These are phyloP conservation scores for Chloroclysta siterata DNA, from an alignment of 2,888 invertebrate species.

Conservation along the genomic window DNA sequence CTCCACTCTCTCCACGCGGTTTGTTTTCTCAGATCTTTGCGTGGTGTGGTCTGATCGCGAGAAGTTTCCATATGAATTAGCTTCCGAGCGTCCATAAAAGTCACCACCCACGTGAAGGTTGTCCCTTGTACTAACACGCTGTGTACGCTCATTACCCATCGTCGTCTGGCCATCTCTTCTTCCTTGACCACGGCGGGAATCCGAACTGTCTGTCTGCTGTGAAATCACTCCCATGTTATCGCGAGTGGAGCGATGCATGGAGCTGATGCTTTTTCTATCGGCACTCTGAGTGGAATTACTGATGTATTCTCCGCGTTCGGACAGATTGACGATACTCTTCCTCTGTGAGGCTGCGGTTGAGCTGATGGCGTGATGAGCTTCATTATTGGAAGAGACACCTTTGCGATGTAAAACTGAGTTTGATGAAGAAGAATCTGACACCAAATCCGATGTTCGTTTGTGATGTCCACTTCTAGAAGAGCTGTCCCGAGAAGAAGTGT, in stretches of 20 bases:
- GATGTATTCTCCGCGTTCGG: slow-evolving; percentile 89
- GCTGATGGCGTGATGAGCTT: slow-evolving; percentile 89
- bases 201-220: slow-evolving; percentile 78
- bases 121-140: slow-evolving; percentile 86
- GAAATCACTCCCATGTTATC: slow-evolving; percentile 80
- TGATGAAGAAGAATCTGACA: slow-evolving; percentile 89
- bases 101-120: slow-evolving; percentile 89
- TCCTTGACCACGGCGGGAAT: slow-evolving; percentile 63
- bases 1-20: slow-evolving; percentile 85
- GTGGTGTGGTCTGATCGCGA: slow-evolving; percentile 78
- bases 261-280: slow-evolving; percentile 91
- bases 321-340: slow-evolving; percentile 91
- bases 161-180: slow-evolving; percentile 84
- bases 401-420: slow-evolving; percentile 93
- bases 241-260: slow-evolving; percentile 89
- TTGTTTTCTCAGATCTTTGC: slow-evolving; percentile 66
- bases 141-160: slow-evolving; percentile 85
- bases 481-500: slow-evolving; percentile 53
- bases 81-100: slow-evolving; percentile 90
- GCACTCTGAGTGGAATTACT: slow-evolving; percentile 87
- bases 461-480: slow-evolving; percentile 82
- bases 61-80: slow-evolving; percentile 88
- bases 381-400: slow-evolving; percentile 87
- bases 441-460: slow-evolving; percentile 90
- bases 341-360: slow-evolving; percentile 91